Conservation (phyloP, 2,113 vertebrate species). For the Nothoprocta perdicaria region DNA sequence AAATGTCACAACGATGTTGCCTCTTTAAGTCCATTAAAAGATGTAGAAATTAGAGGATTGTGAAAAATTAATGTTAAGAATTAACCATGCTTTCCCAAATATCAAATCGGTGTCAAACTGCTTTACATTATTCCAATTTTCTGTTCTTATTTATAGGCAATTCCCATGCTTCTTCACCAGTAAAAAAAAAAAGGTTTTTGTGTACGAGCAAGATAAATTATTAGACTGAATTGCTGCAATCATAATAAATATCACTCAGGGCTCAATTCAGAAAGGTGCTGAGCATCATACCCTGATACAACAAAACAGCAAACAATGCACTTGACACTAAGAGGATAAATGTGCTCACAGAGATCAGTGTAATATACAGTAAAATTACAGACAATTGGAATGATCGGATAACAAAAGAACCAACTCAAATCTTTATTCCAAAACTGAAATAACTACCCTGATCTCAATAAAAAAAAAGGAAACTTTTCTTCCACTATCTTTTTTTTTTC, state of each 20-base stretch:
- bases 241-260: background rate
- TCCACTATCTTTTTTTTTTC: background rate
- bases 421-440: background rate
- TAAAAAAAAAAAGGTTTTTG: background rate
- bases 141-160: conserved; percentile 20
- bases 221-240: background rate
- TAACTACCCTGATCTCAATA: background rate
- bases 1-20: background rate
- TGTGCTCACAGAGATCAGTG: background rate
- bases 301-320: too few species aligned
- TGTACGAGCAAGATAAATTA: background rate
- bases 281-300: background rate
- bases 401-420: background rate
- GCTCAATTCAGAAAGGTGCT: background rate
- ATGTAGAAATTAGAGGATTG: background rate
- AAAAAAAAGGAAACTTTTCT: background rate
- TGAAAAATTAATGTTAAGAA: conserved; percentile 9
- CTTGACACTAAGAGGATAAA: background rate
- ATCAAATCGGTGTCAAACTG: conserved; percentile 41
- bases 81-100: background rate
- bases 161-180: conserved; percentile 2
- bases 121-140: conserved; percentile 22
- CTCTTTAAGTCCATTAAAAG: conserved; percentile 6
- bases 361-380: background rate
- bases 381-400: background rate